Percentiles rank a stretch among this genome's conserved stretches.
Conservation (phyloP, 2,888 invertebrate genomes). For the Drosophila nr. fundita region DNA sequence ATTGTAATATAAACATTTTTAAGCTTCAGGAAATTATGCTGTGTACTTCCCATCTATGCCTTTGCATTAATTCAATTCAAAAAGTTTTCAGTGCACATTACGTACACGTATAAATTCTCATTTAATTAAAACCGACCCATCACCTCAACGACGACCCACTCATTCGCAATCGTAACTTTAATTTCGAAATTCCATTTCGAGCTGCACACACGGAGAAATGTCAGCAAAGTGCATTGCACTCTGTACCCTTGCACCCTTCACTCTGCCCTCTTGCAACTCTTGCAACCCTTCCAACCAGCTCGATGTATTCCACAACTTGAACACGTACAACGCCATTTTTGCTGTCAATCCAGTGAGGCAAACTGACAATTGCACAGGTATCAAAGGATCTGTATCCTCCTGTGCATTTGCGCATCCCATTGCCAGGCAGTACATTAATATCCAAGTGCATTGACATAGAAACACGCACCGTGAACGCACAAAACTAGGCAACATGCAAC, state of each 20-base stretch:
- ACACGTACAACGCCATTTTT: conserved; percentile 58
- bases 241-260: conserved; percentile 50
- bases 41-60: neutral
- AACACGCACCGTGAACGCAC: conserved; percentile 56
- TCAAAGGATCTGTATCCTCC: conserved; percentile 41
- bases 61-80: neutral
- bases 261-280: conserved; percentile 32
- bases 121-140: conserved; percentile 47
- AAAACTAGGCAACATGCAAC: conserved; percentile 66
- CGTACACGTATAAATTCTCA: conserved; percentile 40
- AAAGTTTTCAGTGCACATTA: neutral
- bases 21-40: neutral
- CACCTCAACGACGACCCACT: conserved; percentile 5
- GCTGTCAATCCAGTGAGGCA: conserved; percentile 22
- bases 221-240: conserved; percentile 71
- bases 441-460: conserved; percentile 75
- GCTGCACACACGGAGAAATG: conserved; percentile 47
- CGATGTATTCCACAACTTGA: conserved; percentile 50
- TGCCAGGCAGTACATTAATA: conserved; percentile 50
- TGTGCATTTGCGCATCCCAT: conserved; percentile 22
- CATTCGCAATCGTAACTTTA: conserved; percentile 52
- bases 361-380: conserved; percentile 25
- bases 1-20: too few relatives aligned
- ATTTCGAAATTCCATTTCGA: conserved; percentile 66
- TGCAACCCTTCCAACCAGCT: conserved; percentile 42